Evolutionary conservation across 2,113 vertebrate species (phyloP).

Genomic region (Paralichthys olivaceus): DNA sequence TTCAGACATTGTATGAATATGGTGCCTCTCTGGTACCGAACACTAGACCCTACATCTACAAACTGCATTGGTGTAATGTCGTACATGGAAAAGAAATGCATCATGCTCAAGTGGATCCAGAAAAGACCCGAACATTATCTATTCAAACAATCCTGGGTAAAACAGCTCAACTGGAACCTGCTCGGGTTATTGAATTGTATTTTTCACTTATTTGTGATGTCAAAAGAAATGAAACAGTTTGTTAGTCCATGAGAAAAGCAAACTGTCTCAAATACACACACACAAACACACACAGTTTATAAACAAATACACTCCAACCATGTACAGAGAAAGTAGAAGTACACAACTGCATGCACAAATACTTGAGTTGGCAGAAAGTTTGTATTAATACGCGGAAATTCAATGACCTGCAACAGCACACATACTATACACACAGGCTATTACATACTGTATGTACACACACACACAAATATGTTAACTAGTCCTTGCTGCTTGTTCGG

Average conservation of each 20-base stretch:
- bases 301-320: not conserved
- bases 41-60: no score
- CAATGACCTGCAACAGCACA: not conserved
- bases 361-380: not conserved
- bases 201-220: not conserved
- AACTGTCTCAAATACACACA: constrained; percentile 12
- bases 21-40: no score
- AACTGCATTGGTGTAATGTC: no score
- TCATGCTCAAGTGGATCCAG: no score
- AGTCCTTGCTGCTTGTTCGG: constrained; percentile 33
- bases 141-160: no score
- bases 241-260: not conserved
- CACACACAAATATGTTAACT: constrained; percentile 26
- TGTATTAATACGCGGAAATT: not conserved
- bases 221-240: no score
- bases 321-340: constrained; percentile 3
- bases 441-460: not conserved
- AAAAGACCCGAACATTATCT: no score
- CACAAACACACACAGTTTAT: not conserved
- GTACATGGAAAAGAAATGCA: no score
- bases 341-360: not conserved
- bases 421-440: not conserved
- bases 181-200: no score
- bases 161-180: no score
- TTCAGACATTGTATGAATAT: no score